phyloP scores from a whole-genome alignment of 92 coral and sea anemone genomes.

The Desmophyllum pertusum region DNA sequence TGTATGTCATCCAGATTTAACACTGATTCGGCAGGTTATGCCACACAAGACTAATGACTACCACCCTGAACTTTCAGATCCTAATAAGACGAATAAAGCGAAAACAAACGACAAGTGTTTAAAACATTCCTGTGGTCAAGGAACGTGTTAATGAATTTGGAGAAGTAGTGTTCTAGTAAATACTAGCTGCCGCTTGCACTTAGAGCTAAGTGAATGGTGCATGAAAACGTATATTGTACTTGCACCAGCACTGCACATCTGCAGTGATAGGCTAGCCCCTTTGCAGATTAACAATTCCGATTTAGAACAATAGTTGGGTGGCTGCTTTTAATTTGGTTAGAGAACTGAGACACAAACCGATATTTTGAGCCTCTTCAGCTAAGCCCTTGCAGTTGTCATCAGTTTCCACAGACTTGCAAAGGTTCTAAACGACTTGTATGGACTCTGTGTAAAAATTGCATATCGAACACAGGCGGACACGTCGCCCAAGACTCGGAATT shows the following conservation, averaged over 20 bases:
- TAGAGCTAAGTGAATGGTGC: not conserved
- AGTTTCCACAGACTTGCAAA: not conserved
- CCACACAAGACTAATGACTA: not conserved
- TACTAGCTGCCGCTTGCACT: too few relatives aligned
- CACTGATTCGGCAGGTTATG: not conserved
- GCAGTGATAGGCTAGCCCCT: too few relatives aligned
- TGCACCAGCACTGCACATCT: too few relatives aligned
- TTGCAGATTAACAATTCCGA: too few relatives aligned
- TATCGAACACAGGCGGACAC: not conserved
- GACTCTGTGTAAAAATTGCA: not conserved
- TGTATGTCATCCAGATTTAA: not conserved
- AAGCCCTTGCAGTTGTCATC: not conserved
- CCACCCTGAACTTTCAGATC: not conserved
- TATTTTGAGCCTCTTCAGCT: not conserved
- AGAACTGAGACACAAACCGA: not conserved
- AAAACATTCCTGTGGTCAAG: too few relatives aligned
- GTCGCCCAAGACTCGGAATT: not conserved
- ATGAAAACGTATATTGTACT: too few relatives aligned
- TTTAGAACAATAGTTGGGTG: not conserved
- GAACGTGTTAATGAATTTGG: too few relatives aligned
- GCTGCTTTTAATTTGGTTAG: not conserved
- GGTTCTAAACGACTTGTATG: not conserved
- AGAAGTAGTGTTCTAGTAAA: too few relatives aligned
- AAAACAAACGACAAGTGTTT: not conserved
- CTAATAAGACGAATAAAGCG: not conserved